These are phyloP conservation scores for Amblyteles armatorius DNA, from an alignment of 2,888 invertebrate species.

Conservation along the genomic window DNA sequence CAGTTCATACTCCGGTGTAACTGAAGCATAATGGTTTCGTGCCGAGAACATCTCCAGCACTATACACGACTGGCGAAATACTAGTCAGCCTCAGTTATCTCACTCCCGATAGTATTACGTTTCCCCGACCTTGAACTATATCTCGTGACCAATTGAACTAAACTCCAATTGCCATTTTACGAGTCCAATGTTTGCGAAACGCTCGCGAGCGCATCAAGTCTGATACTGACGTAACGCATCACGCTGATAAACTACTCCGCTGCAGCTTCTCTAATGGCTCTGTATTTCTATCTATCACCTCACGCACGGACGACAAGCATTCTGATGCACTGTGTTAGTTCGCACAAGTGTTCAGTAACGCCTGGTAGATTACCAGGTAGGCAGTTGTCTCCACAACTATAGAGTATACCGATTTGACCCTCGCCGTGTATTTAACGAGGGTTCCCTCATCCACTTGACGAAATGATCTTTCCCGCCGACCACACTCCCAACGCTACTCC, in stretches of 20 bases:
- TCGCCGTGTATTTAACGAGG: not conserved
- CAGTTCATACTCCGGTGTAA: not conserved
- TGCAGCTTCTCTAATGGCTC: not conserved
- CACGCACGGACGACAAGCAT: not conserved
- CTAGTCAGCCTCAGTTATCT: constrained; percentile 1
- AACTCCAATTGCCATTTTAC: not conserved
- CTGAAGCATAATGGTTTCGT: not conserved
- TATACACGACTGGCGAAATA: constrained; percentile 1
- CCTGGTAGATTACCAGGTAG: not conserved
- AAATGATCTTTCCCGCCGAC: not conserved
- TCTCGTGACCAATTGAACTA: constrained; percentile 2
- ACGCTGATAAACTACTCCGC: not conserved
- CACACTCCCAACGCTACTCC: not conserved
- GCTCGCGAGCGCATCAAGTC: constrained; percentile 2
- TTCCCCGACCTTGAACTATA: not conserved
- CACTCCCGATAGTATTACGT: not conserved
- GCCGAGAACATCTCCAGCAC: not conserved
- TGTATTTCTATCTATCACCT: not conserved
- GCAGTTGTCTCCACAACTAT: not conserved
- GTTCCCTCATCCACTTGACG: not conserved
- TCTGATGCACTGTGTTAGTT: not conserved
- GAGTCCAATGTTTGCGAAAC: constrained; percentile 19
- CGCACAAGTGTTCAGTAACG: not conserved
- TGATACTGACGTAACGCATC: not conserved
- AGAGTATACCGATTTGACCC: not conserved